Evolutionary conservation across 2,888 invertebrate species (phyloP).

Genomic region (Phengaris alcon): DNA sequence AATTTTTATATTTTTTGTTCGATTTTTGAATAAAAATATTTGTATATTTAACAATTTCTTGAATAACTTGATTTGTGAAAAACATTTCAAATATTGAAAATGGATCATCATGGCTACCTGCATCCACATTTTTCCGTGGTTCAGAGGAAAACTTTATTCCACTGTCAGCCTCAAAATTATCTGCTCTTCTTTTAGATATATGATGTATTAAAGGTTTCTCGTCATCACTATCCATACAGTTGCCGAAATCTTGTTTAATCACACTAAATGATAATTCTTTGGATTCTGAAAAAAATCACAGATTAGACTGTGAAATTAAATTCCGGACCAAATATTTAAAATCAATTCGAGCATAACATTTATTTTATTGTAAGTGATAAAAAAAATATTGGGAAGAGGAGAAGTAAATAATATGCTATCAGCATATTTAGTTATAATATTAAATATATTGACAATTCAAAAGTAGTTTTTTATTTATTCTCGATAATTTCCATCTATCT

Average conservation of each 20-base stretch:
- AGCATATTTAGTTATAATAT: too few relatives aligned
- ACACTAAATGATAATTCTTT: neutral
- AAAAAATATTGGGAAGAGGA: too few relatives aligned
- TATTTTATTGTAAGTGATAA: too few relatives aligned
- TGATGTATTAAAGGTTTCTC: neutral
- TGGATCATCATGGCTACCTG: neutral
- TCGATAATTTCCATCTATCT: too few relatives aligned
- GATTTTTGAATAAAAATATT: conserved; percentile 27
- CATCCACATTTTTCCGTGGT: neutral
- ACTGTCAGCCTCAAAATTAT: neutral
- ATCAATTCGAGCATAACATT: too few relatives aligned
- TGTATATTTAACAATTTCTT: conserved; percentile 34
- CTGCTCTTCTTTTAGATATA: neutral
- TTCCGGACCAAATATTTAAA: neutral
- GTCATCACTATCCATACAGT: conserved; percentile 1
- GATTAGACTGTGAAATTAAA: neutral
- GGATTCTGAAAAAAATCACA: neutral
- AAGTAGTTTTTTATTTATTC: too few relatives aligned
- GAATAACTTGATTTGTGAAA: conserved; percentile 35
- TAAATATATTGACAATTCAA: too few relatives aligned
- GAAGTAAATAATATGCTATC: too few relatives aligned
- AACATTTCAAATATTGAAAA: conserved; percentile 30
- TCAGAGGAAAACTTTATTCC: neutral
- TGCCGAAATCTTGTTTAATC: neutral
- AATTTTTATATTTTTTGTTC: conserved; percentile 30